Conservation (phyloP, 2,797 vertebrate species). For the Dipus sagitta region DNA sequence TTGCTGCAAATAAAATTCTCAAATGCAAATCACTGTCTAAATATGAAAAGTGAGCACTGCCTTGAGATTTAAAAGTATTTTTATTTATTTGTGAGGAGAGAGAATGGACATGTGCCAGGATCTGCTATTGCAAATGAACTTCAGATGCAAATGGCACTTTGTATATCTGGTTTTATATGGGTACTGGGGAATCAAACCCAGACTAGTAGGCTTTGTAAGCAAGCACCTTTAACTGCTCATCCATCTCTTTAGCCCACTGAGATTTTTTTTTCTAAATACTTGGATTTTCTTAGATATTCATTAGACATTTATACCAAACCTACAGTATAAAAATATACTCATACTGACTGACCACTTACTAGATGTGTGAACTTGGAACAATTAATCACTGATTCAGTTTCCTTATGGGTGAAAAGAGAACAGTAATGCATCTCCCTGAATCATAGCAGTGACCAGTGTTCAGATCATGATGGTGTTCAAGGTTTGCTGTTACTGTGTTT, state of each 20-base stretch:
- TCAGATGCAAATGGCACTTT: too few species aligned
- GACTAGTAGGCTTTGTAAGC: too few species aligned
- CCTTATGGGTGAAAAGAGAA: slow-evolving; percentile 20
- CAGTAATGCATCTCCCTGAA: background rate
- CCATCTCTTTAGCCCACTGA: background rate
- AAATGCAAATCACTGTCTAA: slow-evolving; percentile 20
- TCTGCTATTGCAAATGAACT: too few species aligned
- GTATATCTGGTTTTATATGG: too few species aligned
- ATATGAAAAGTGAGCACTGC: slow-evolving; percentile 48
- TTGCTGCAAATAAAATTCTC: slow-evolving; percentile 20
- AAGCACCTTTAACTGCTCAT: too few species aligned
- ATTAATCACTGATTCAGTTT: slow-evolving; percentile 2
- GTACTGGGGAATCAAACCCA: too few species aligned
- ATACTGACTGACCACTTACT: background rate
- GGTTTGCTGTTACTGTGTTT: background rate
- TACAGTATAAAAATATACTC: background rate
- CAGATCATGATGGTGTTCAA: background rate
- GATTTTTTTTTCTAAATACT: slow-evolving; percentile 33
- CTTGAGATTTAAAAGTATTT: background rate
- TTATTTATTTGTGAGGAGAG: too few species aligned
- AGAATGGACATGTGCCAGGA: too few species aligned
- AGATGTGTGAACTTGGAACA: background rate
- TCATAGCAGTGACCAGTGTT: background rate
- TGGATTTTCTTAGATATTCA: background rate
- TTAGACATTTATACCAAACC: background rate